These are phyloP conservation scores for Perizoma flavofasciatum DNA, from an alignment of 2,888 invertebrate genomes.

Conservation along the genomic window DNA sequence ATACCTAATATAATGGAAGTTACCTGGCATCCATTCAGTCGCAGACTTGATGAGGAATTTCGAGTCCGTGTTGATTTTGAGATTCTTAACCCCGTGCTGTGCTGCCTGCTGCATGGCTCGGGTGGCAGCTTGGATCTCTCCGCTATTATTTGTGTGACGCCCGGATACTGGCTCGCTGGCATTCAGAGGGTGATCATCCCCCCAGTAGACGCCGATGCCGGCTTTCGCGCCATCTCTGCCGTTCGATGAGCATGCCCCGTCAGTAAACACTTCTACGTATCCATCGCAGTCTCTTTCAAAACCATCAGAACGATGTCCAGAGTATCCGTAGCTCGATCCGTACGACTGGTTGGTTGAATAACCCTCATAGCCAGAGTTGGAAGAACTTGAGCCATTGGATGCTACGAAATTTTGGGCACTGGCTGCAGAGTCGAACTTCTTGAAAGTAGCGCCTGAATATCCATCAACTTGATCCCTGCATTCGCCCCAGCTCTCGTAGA, in stretches of 20 bases:
- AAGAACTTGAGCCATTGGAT: constrained; percentile 26
- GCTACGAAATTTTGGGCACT: constrained; percentile 84
- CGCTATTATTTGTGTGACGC: constrained; percentile 96
- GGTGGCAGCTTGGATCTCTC: constrained; percentile 96
- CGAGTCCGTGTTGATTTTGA: constrained; percentile 95
- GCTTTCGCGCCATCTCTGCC: constrained; percentile 90
- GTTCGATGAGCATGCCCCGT: constrained; percentile 96
- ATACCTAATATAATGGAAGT: too few species aligned
- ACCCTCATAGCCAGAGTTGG: constrained; percentile 34
- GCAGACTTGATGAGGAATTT: constrained; percentile 93
- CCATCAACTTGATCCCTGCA: constrained; percentile 85
- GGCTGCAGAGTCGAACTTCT: constrained; percentile 84
- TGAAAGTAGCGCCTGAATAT: constrained; percentile 85
- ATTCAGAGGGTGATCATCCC: constrained; percentile 89
- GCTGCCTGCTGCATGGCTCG: constrained; percentile 89
- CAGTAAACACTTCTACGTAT: constrained; percentile 90
- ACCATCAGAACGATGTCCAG: constrained; percentile 44
- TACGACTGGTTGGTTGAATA: too few species aligned
- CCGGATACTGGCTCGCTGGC: constrained; percentile 90
- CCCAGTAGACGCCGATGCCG: constrained; percentile 97
- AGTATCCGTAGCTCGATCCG: constrained; percentile 45
- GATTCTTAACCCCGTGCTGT: constrained; percentile 85
- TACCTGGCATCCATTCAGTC: constrained; percentile 92
- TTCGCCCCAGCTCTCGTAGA: constrained; percentile 86
- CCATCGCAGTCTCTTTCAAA: constrained; percentile 77